Conservation (phyloP, 2,797 vertebrate species). For the Gadopsis marmoratus region DNA sequence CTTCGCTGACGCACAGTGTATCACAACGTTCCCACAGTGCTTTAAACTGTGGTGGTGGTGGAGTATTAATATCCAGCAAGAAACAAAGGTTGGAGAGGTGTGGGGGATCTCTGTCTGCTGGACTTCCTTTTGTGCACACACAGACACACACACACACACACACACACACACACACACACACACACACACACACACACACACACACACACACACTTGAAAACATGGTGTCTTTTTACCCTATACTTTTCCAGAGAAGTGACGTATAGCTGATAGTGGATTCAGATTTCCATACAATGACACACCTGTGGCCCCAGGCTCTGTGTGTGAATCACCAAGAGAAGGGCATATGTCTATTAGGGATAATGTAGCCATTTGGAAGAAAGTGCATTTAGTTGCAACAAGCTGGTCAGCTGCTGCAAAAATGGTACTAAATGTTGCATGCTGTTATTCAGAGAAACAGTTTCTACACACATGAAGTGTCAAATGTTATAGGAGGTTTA, state of each 20-base stretch:
- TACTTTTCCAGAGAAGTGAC: constrained; percentile 38
- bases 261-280: constrained; percentile 34
- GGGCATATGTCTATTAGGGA: background rate
- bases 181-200: constrained; percentile 18
- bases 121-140: constrained; percentile 17
- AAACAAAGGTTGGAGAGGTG: constrained; percentile 38
- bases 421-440: background rate
- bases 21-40: constrained; percentile 37
- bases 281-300: constrained; percentile 50
- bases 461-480: background rate
- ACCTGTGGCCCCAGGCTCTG: constrained; percentile 40
- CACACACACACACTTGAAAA: constrained; percentile 20
- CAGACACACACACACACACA: constrained; percentile 2
- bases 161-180: constrained; percentile 18
- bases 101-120: constrained; percentile 20
- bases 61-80: constrained; percentile 20
- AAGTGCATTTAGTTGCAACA: background rate
- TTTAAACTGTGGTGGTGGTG: constrained; percentile 24
- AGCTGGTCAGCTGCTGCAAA: background rate
- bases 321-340: background rate
- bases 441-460: background rate
- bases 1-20: constrained; percentile 25
- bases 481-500: background rate
- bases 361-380: background rate
- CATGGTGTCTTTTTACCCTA: constrained; percentile 47